Evolutionary conservation across 2,888 invertebrate species (phyloP), one percentile per base, ranked within the genome.

Genomic region (Agrotis exclamationis): DNA sequence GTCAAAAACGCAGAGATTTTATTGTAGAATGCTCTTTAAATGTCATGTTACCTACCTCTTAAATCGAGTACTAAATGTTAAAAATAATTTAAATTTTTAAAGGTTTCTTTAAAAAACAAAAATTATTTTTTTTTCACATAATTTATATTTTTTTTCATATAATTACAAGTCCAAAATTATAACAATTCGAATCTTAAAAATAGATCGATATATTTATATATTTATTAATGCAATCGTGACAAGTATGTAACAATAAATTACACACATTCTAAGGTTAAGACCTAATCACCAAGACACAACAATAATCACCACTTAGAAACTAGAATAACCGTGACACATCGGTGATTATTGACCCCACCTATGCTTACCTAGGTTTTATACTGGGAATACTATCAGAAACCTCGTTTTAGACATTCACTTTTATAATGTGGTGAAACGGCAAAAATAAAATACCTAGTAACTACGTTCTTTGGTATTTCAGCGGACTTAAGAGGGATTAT

Each of bases 331-430:
- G 79, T 79, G 79, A 68, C 72, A 65, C 47, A 79, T 79, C 68
- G 67, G 58, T 82, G 82, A 79, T 79, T 79, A 77, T 45, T 82
- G 79, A 81, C 67, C 63, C 59, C 64, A 54, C 77, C 59, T 76
- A 70, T 59, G 62, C 20, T 68, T 16, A 50, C 47, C 58, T 60
- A 44, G 33, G 64, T 77, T 81, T 81, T 67, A 62, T 62, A 68
- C 72, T 44, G 3, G 47, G 67, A 82, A 81, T 54, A 54, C 53
- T 47, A 67, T 51, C 60, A n/a, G 50, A 67, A 59, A 81, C 71
- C 78, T 70, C 66, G 63, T 62, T 70, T 71, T 45, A 71, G 72
- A 62, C 81, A 80, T 78, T 80, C 78, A 63, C 81, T 80, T 78
- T 76, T 76, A 65, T 59, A 75, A 75, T 56, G 24, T 53, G 51